Base-by-base conservation (phyloP, 30 jellyfish, hydroid and myxozoan species). In the Cassiopea xamachana region DNA sequence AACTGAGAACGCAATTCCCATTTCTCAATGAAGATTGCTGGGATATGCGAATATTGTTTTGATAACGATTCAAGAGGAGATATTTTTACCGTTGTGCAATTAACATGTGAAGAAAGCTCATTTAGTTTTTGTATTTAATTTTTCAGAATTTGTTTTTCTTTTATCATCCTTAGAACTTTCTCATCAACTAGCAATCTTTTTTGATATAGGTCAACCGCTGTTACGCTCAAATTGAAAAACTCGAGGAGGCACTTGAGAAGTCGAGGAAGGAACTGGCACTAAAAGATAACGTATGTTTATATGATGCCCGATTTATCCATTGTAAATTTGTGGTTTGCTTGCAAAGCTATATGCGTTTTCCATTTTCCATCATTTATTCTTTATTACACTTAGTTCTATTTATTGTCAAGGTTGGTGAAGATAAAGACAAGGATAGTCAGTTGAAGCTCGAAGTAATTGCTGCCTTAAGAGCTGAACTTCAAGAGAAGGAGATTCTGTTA, bases 381-480 rank as follows among this genome's bases (percentile, higher is more conserved):
- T 10, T 10, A 55, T 55, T 55, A 55, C 64, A 3, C 12, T 6
- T 55, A 55, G 15, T 17, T 27, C 6, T 64, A 64, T 27, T 64
- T 64, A 4, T 17, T 55, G 46, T 10, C 50, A 15, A n/a, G 55
- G 68, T n/a, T 14, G 48, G 79, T 9, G 90, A 58, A 39, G 51
- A n/a, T 58, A 84, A 72, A 1, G 46, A 17, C 51, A 62, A 8
- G n/a, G 86, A 61, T 47, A 67, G 64, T 45, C 81, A 78, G 51
- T 90, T 68, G 55, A 87, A 78, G 50, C 76, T 62, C 1, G 94
- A 87, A 55, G 94, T 86, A 1, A 17, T 87, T 13, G 94, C 94
- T 71, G 84, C 94, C 2, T 79, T 87, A 44, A 72, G 17, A 45
- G 94, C 94, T 1, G 94, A 87, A 45, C 90, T 87, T 55, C 94